These are phyloP conservation scores for Chloropsis cyanopogon DNA, from an alignment of 2,113 vertebrate species.

Conservation along the genomic window DNA sequence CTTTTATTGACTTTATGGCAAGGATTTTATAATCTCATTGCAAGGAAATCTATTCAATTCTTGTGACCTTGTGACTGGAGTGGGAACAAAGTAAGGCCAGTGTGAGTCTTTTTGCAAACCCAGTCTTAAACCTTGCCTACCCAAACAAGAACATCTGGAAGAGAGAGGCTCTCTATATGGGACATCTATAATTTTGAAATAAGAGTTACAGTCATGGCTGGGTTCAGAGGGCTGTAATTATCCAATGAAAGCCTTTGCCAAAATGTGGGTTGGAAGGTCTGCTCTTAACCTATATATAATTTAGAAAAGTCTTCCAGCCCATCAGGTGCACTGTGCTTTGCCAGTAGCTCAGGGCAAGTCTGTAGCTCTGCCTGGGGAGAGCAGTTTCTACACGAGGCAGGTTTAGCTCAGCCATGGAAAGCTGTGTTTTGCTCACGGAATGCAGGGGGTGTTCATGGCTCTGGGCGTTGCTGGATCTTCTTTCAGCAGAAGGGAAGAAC, in stretches of 20 bases:
- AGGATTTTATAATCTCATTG: not conserved
- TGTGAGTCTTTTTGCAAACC: not conserved
- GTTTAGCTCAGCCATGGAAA: not conserved
- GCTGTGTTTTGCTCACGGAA: not conserved
- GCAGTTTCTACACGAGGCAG: not conserved
- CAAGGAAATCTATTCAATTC: constrained; percentile 14
- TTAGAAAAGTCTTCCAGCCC: not conserved
- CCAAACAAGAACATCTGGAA: constrained; percentile 51
- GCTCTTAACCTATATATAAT: not conserved
- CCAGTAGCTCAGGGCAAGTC: not conserved
- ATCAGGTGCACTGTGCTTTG: not conserved
- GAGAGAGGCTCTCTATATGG: not conserved
- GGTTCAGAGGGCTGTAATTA: constrained; percentile 38
- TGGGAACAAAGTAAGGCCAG: not conserved
- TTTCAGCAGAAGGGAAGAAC: not conserved
- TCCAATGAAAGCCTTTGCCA: constrained; percentile 16
- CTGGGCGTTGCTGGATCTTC: not conserved
- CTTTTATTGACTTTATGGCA: not conserved
- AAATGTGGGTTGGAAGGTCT: constrained; percentile 1
- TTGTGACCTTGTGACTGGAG: not conserved
- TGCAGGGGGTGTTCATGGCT: not conserved
- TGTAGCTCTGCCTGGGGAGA: not conserved
- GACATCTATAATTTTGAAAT: constrained; percentile 46
- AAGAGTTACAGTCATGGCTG: constrained; percentile 11
- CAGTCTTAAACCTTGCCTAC: not conserved